A percentile compares a stretch with the other conserved stretches of the same genome.
phyloP scores from a whole-genome alignment of 2,113 vertebrate genomes.

The Daphoenositta chrysoptera region DNA sequence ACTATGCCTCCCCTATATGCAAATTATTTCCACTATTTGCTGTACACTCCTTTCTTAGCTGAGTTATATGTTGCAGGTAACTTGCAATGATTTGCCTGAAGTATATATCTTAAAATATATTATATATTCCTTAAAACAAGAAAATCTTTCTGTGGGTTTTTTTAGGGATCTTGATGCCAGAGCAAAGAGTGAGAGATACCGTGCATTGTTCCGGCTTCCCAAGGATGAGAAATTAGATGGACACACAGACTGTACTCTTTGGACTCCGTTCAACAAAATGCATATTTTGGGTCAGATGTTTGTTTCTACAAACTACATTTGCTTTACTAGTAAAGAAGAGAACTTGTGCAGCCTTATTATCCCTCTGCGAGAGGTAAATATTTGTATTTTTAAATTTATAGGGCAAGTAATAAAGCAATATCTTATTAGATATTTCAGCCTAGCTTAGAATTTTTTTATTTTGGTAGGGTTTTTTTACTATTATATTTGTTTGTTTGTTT shows the following conservation, averaged over 20 bases:
- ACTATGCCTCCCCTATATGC: accelerated
- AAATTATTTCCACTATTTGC: background rate
- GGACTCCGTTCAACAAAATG: constrained; percentile 98
- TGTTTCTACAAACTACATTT: constrained; percentile 98
- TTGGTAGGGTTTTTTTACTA: background rate
- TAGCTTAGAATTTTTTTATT: background rate
- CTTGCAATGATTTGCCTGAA: background rate
- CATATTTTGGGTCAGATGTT: constrained; percentile 99
- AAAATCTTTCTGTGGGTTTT: background rate
- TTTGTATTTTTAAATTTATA: background rate
- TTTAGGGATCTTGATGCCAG: constrained; percentile 92
- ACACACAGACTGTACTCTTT: constrained; percentile 96
- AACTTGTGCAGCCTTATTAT: constrained; percentile 96
- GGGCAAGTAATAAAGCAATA: background rate
- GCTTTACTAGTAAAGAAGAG: constrained; percentile 97
- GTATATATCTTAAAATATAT: background rate
- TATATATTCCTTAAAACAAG: background rate
- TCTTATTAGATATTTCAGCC: background rate
- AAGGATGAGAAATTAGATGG: constrained; percentile 97
- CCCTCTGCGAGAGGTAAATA: constrained; percentile 88
- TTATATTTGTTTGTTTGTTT: background rate
- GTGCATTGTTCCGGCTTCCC: constrained; percentile 90
- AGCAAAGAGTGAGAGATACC: constrained; percentile 94
- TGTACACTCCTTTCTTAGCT: background rate
- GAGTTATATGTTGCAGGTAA: background rate